Conservation (phyloP, 2,797 vertebrate species). For the Spea hammondii region DNA sequence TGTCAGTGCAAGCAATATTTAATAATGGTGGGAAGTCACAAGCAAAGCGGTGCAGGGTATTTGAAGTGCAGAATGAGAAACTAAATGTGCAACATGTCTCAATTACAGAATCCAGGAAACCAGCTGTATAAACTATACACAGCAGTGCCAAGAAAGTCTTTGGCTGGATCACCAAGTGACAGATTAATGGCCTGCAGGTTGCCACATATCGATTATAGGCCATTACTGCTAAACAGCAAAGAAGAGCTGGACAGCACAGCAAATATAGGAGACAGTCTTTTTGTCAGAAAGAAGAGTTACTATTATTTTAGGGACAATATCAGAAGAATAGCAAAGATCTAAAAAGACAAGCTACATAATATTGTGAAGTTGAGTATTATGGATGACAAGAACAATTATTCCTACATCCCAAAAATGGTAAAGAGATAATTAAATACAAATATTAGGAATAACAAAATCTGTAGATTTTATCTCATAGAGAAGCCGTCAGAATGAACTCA, state of each 20-base stretch:
- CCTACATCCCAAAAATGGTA: neutral
- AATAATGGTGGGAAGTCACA: constrained; percentile 26
- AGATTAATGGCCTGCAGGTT: constrained; percentile 11
- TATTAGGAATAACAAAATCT: neutral
- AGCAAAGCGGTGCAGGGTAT: constrained; percentile 19
- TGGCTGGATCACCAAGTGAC: neutral
- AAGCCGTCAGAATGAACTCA: neutral
- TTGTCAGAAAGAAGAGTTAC: neutral
- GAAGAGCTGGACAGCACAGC: neutral
- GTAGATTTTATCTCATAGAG: neutral
- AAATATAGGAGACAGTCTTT: neutral
- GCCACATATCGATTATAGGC: constrained; percentile 12
- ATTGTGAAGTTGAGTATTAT: neutral
- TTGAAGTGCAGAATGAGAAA: constrained; percentile 4
- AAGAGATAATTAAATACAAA: neutral
- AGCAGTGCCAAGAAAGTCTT: neutral
- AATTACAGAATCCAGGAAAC: constrained; percentile 7
- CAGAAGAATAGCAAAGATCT: neutral
- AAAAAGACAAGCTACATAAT: neutral
- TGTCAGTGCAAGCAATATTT: neutral
- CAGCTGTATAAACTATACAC: neutral
- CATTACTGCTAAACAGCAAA: constrained; percentile 2
- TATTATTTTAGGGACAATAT: neutral
- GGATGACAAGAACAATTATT: neutral
- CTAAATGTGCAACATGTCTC: neutral